A percentile compares a stretch with the other conserved stretches of the same genome.
Evolutionary conservation across 2,113 vertebrate species (phyloP).

Genomic region (Parus major): DNA sequence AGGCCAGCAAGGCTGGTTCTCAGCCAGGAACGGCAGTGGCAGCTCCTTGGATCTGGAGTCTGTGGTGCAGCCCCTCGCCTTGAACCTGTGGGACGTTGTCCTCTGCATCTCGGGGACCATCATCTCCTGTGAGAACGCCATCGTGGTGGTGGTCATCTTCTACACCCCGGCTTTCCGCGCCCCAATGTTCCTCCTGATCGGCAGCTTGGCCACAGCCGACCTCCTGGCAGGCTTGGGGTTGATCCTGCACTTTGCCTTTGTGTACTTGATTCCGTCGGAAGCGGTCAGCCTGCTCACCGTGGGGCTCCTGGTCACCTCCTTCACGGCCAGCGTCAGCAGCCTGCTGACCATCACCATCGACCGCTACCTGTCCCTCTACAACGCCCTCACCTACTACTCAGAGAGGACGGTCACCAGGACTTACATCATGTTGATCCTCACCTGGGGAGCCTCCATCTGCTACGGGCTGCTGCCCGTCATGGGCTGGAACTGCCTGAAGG

Average conservation of each 20-base stretch:
- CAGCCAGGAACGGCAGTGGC: neutral
- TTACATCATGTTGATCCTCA: constrained; percentile 82
- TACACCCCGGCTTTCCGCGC: constrained; percentile 84
- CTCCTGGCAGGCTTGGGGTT: constrained; percentile 88
- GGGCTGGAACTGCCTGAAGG: constrained; percentile 92
- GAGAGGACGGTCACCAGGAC: constrained; percentile 84
- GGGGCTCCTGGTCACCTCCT: constrained; percentile 86
- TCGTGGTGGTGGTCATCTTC: constrained; percentile 88
- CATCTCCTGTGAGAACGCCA: constrained; percentile 88
- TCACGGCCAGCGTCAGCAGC: constrained; percentile 89
- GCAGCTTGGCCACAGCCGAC: constrained; percentile 88
- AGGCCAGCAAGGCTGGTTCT: constrained; percentile 48
- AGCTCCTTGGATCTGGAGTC: constrained; percentile 68
- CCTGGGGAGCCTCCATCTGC: constrained; percentile 82
- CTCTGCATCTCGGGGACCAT: constrained; percentile 90
- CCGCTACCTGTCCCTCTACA: constrained; percentile 91
- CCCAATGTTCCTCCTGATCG: constrained; percentile 90
- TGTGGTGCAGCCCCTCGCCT: constrained; percentile 52
- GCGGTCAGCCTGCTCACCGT: constrained; percentile 83
- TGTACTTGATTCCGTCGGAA: constrained; percentile 79
- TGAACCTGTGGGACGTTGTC: constrained; percentile 87
- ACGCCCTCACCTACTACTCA: constrained; percentile 91
- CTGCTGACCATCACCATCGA: constrained; percentile 91
- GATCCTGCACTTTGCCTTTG: constrained; percentile 87
- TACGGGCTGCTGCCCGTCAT: constrained; percentile 85